phyloP scores from a whole-genome alignment of 2,797 vertebrate genomes.

The Taenioides sp. region DNA sequence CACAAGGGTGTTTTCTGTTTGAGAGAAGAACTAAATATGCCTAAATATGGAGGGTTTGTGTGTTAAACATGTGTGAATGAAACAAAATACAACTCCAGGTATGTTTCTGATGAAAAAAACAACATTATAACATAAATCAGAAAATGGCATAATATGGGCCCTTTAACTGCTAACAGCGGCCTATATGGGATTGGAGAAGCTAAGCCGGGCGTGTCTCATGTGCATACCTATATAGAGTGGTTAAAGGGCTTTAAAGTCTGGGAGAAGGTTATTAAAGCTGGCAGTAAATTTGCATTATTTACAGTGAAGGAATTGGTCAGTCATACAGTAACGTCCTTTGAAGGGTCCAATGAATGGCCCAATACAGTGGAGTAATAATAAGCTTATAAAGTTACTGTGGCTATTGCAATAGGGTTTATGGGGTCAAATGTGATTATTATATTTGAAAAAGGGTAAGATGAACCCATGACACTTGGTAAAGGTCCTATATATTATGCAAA shows the following conservation, averaged over 20 bases:
- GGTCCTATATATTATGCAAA: too few relatives aligned
- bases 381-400: not conserved
- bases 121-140: too few relatives aligned
- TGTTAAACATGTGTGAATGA: too few relatives aligned
- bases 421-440: not conserved
- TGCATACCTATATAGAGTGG: not conserved
- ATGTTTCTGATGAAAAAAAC: too few relatives aligned
- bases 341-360: not conserved
- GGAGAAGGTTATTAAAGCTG: slow-evolving; percentile 8
- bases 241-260: slow-evolving; percentile 5
- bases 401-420: not conserved
- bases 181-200: slow-evolving; percentile 3
- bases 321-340: slow-evolving; percentile 1
- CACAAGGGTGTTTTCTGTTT: too few relatives aligned
- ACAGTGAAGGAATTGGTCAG: slow-evolving; percentile 8
- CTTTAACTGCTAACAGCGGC: slow-evolving; percentile 18
- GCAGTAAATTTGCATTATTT: slow-evolving; percentile 17
- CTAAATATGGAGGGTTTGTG: too few relatives aligned
- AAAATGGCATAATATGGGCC: too few relatives aligned
- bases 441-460: not conserved
- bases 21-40: too few relatives aligned
- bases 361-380: not conserved
- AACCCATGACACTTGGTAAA: not conserved
- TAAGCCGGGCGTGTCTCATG: slow-evolving; percentile 4
- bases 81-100: too few relatives aligned